Conservation (phyloP, 2,797 vertebrate genomes). For the Chaetodon trifasciatus region DNA sequence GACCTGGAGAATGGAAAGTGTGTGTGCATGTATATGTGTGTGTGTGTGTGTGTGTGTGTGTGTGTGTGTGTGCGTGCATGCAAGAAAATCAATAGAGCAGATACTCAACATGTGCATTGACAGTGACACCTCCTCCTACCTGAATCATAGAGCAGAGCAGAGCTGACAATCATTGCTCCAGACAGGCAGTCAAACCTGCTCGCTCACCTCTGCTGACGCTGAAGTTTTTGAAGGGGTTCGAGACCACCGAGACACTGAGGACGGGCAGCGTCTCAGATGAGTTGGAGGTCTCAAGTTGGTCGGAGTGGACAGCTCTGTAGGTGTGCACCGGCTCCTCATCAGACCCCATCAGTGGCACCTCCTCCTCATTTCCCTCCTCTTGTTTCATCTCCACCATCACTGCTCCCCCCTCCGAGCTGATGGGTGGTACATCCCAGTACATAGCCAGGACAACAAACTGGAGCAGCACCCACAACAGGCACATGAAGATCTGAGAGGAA, state of each 20-base stretch:
- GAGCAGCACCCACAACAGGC: constrained; percentile 86
- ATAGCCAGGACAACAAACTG: constrained; percentile 83
- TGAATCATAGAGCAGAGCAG: constrained; percentile 18
- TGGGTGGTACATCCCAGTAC: constrained; percentile 84
- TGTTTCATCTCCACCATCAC: constrained; percentile 62
- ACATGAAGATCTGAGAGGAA: constrained; percentile 88
- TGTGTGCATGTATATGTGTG: constrained; percentile 17
- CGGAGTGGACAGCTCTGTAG: constrained; percentile 72
- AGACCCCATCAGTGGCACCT: constrained; percentile 66
- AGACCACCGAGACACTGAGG: neutral
- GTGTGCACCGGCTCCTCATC: constrained; percentile 66
- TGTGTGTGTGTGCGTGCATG: constrained; percentile 2
- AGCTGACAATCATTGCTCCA: constrained; percentile 45
- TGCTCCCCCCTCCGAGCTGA: constrained; percentile 59
- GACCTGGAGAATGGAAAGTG: constrained; percentile 34
- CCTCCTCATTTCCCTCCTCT: constrained; percentile 73
- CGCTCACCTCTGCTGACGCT: constrained; percentile 82
- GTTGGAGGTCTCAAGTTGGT: constrained; percentile 45
- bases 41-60: constrained; percentile 12
- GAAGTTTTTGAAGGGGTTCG: constrained; percentile 78
- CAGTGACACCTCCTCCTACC: constrained; percentile 63
- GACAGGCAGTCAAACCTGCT: constrained; percentile 55
- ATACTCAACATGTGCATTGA: constrained; percentile 63
- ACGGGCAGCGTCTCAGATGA: constrained; percentile 27
- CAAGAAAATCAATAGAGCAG: constrained; percentile 65